Base-by-base conservation (phyloP, 2,797 vertebrate genomes). In the Pelodytes ibericus region DNA sequence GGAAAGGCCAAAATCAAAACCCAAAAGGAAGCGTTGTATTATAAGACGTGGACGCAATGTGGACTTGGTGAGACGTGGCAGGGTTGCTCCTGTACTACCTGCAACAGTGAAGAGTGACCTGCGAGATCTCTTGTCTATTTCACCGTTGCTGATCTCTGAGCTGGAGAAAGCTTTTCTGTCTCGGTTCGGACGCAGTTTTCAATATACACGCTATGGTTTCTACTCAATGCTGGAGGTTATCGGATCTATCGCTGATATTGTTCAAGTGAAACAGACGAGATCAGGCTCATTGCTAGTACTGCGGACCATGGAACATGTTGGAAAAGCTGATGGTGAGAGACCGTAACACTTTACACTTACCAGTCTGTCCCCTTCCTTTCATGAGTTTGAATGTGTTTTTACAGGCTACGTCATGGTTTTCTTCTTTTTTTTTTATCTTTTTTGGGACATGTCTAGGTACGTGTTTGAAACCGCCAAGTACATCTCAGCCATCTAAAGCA, bases 181-280 rank as follows among this genome's bases (percentile, higher is more conserved):
- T 2, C 89, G 56, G 62, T 99, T 95, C 26, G 94, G 95, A 62
- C 84, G 84, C 2, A 85, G 81, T 0, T 93, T 99, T 79, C 86
- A 84, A 6, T 89, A 92, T 47, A 72, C 75, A 0, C 89, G 84
- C 7, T 95, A 94, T 0, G 96, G 96, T 36, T 99, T 97, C 82
- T 89, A 87, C 70, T 96, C 95, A 10, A 73, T 89, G 18, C 80
- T 71, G 6, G 95, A 98, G 82, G 92, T 95, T 83, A 83, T 99
- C 59, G 81, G 72, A 20, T 90, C 92, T 0, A 72, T 90, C 3
- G 81, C 86, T 0, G 95, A 97, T 82, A 65, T 94, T 58, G 56
- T 99, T 63, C 2, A 30, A 0, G 61, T 98, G 71, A 81, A 90
- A 41, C 94, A 94, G 80, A 86, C 90, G 80, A 89, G 88, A 75